A percentile compares a stretch with the other conserved stretches of the same genome.
These are phyloP conservation scores for Chorisops tibialis DNA, from an alignment of 2,888 invertebrate species.

Conservation along the genomic window DNA sequence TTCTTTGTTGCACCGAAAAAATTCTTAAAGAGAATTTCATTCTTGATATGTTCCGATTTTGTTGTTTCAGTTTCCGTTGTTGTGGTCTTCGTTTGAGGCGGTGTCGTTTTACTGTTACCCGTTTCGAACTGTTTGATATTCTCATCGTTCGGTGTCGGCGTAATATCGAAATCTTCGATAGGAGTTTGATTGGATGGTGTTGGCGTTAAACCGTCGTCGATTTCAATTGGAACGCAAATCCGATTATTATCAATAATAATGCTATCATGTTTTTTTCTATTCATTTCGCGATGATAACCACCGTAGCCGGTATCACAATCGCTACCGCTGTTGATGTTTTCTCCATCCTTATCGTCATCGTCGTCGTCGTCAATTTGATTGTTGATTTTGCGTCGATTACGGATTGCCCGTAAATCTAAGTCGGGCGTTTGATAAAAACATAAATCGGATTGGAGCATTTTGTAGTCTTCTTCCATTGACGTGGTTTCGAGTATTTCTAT, in stretches of 20 bases:
- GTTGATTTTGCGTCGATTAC: conserved; percentile 45
- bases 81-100: conserved; percentile 5
- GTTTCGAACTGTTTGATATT: conserved; percentile 34
- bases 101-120: not conserved
- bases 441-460: conserved; percentile 48
- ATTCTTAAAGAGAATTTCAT: conserved; percentile 52
- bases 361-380: conserved; percentile 37
- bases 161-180: conserved; percentile 4
- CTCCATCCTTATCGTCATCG: conserved; percentile 31
- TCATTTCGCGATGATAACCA: no score
- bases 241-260: conserved; percentile 33
- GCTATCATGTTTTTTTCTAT: not conserved
- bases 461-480: conserved; percentile 52
- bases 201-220: conserved; percentile 27
- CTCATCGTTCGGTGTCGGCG: conserved; percentile 33
- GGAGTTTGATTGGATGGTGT: not conserved
- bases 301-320: no score
- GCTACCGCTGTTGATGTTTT: not conserved
- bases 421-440: conserved; percentile 50
- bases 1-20: conserved; percentile 52
- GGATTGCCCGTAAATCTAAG: conserved; percentile 45
- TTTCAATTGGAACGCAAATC: conserved; percentile 38
- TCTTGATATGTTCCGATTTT: conserved; percentile 39
- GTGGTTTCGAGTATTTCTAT: conserved; percentile 51
- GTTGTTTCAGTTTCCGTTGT: conserved; percentile 43